phyloP scores from a whole-genome alignment of 92 coral and sea anemone species.

The Epizoanthus rinbou region DNA sequence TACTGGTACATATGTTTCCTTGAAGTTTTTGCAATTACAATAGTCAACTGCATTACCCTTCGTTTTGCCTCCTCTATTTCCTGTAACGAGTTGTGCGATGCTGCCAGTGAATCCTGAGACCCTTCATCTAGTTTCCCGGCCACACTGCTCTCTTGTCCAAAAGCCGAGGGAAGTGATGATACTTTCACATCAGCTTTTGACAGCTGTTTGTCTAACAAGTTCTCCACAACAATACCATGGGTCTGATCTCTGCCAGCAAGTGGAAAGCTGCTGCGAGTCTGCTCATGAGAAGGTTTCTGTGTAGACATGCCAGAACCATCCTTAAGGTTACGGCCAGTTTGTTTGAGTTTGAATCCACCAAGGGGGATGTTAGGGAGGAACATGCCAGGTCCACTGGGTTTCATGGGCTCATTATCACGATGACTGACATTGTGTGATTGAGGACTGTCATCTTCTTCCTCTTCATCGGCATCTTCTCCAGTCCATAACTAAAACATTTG shows the following conservation, averaged over 20 bases:
- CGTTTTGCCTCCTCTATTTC: constrained; percentile 86
- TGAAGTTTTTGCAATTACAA: neutral
- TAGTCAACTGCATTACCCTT: constrained; percentile 58
- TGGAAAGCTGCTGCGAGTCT: constrained; percentile 82
- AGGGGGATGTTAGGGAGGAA: constrained; percentile 75
- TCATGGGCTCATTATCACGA: constrained; percentile 41
- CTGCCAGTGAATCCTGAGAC: constrained; percentile 62
- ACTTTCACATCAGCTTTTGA: constrained; percentile 71
- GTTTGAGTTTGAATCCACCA: constrained; percentile 82
- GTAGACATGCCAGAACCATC: constrained; percentile 51
- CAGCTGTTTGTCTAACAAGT: constrained; percentile 82
- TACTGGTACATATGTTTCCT: neutral
- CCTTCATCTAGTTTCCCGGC: constrained; percentile 42
- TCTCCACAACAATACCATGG: constrained; percentile 79
- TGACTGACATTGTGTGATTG: constrained; percentile 9
- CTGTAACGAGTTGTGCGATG: constrained; percentile 79
- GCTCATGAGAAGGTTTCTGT: constrained; percentile 44
- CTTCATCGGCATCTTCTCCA: constrained; percentile 21
- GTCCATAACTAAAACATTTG: constrained; percentile 44
- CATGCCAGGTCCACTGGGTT: constrained; percentile 68
- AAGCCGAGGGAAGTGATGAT: constrained; percentile 76
- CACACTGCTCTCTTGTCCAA: constrained; percentile 65
- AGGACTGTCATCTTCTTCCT: constrained; percentile 52
- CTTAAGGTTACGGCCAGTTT: constrained; percentile 75
- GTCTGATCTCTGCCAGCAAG: constrained; percentile 73